These are phyloP conservation scores for Galaxias olidus DNA, from an alignment of 2,797 vertebrate genomes.

Conservation along the genomic window DNA sequence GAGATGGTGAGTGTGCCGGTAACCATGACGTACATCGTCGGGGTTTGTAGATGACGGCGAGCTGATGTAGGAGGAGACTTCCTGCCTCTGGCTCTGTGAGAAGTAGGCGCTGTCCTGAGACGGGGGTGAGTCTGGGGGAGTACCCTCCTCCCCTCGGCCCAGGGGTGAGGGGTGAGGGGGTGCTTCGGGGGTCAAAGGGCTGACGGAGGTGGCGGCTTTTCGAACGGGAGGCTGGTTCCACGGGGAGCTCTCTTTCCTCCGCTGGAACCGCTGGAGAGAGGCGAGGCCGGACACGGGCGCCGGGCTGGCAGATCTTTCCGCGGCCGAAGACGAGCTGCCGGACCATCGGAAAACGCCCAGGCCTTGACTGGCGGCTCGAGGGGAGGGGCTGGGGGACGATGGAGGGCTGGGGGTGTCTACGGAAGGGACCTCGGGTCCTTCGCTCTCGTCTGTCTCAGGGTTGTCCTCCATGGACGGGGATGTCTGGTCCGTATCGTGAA, in stretches of 20 bases:
- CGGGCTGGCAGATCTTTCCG: slow-evolving; percentile 36
- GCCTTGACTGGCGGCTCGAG: slow-evolving; percentile 44
- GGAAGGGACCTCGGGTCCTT: slow-evolving; percentile 23
- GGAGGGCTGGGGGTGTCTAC: slow-evolving; percentile 55
- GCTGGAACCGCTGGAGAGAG: slow-evolving; percentile 72
- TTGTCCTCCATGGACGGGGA: not conserved
- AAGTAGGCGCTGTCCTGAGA: slow-evolving; percentile 71
- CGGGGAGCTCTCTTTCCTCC: slow-evolving; percentile 48
- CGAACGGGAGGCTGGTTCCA: slow-evolving; percentile 10
- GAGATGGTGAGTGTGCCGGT: too few relatives aligned
- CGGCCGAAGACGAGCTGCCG: slow-evolving; percentile 31
- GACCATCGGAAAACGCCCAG: slow-evolving; percentile 78
- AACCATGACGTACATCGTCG: slow-evolving; percentile 38
- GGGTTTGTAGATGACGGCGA: slow-evolving; percentile 8
- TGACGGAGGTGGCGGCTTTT: not conserved
- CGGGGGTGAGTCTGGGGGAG: slow-evolving; percentile 52
- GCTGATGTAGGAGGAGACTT: slow-evolving; percentile 19
- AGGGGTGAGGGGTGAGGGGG: not conserved
- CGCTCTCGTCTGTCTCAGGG: slow-evolving; percentile 7
- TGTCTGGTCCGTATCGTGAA: not conserved
- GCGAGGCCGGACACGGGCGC: slow-evolving; percentile 38
- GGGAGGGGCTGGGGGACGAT: slow-evolving; percentile 20
- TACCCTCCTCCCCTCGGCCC: slow-evolving; percentile 19
- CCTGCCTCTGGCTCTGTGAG: slow-evolving; percentile 55
- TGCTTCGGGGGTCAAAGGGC: not conserved